phyloP scores from a whole-genome alignment of 2,888 invertebrate genomes.

The Reticulitermes lucifugus region DNA sequence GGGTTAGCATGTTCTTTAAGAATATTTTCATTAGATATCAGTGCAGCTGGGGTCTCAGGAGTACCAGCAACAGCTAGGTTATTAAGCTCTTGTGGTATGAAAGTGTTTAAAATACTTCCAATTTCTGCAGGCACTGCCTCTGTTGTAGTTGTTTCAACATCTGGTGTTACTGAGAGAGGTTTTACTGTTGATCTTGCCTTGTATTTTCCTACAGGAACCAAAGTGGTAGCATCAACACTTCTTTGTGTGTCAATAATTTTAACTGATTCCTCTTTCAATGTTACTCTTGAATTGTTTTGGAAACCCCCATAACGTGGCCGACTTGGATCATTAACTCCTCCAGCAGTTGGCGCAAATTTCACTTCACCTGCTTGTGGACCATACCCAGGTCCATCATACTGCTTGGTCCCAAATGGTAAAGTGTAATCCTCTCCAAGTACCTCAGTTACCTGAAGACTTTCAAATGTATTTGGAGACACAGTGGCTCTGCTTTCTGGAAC shows the following conservation, averaged over 20 bases:
- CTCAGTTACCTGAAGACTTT: neutral
- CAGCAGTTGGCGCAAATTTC: constrained; percentile 57
- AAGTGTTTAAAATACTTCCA: constrained; percentile 57
- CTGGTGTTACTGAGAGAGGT: neutral
- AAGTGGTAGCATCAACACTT: constrained; percentile 28
- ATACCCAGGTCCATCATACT: constrained; percentile 33
- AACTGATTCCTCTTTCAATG: neutral
- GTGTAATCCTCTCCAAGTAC: constrained; percentile 26
- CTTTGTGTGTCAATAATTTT: neutral
- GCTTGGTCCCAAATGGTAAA: constrained; percentile 30
- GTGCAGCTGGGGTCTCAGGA: constrained; percentile 55
- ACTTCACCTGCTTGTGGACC: constrained; percentile 33
- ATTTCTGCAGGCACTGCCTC: neutral
- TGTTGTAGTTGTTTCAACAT: neutral
- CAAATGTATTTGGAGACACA: neutral
- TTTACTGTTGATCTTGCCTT: neutral
- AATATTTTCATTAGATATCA: neutral
- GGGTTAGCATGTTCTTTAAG: neutral
- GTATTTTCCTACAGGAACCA: constrained; percentile 1
- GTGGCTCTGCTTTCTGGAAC: too few species aligned
- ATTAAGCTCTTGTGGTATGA: constrained; percentile 59
- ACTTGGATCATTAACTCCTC: constrained; percentile 56
- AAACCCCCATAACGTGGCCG: constrained; percentile 59
- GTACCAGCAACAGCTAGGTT: constrained; percentile 56
- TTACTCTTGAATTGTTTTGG: constrained; percentile 55